These are phyloP conservation scores for Rhopalosiphum padi DNA, from an alignment of 1,140 invertebrate genomes.

Conservation along the genomic window DNA sequence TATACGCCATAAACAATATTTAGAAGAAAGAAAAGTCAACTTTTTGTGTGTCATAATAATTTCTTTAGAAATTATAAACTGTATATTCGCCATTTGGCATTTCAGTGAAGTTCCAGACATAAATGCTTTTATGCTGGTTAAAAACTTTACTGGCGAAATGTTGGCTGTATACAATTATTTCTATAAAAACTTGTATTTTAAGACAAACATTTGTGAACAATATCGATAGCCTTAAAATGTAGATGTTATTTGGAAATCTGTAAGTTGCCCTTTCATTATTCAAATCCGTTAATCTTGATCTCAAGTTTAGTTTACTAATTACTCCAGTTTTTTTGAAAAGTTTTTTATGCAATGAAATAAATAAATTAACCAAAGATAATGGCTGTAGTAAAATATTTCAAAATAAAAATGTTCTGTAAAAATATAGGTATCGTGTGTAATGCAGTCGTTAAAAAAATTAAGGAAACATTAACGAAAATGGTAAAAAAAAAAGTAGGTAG, in stretches of 20 bases:
- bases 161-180: neutral
- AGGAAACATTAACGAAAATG: neutral
- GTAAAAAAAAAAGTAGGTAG: neutral
- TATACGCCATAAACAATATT: neutral
- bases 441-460: neutral
- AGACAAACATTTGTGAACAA: neutral
- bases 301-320: neutral
- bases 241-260: neutral
- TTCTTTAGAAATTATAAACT: neutral
- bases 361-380: slow-evolving; percentile 15
- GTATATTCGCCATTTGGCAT: neutral
- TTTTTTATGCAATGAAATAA: neutral
- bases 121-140: neutral
- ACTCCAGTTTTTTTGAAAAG: slow-evolving; percentile 6
- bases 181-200: neutral
- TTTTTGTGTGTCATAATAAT: slow-evolving; percentile 1
- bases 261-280: neutral
- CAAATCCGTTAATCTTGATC: neutral
- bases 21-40: neutral
- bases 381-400: neutral
- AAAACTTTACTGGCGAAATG: neutral
- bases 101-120: neutral
- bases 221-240: neutral
- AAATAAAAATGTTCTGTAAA: neutral
- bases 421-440: neutral